A percentile compares a stretch with the other conserved stretches of the same genome.
Evolutionary conservation across 2,113 vertebrate genomes (phyloP).

Genomic region (Pomatostomus ruficeps): DNA sequence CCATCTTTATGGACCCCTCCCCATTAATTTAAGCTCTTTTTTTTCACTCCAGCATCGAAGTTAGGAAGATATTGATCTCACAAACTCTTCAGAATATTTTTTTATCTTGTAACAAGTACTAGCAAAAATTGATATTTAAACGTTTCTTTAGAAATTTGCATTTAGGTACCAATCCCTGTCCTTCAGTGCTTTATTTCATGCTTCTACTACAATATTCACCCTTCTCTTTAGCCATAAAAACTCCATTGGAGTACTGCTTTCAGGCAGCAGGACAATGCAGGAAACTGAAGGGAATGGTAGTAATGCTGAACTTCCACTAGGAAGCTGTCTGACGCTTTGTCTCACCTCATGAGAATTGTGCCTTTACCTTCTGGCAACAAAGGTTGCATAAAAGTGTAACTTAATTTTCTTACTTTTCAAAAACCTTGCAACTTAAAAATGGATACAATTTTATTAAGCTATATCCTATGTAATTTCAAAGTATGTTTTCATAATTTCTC

Average conservation of each 20-base stretch:
- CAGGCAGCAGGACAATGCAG: neutral
- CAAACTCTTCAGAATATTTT: neutral
- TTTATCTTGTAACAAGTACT: neutral
- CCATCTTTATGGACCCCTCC: no score
- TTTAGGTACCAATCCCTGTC: neutral
- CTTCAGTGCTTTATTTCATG: neutral
- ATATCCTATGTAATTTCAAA: neutral
- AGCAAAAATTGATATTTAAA: neutral
- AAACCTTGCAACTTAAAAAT: neutral
- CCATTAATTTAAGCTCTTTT: slow-evolving; percentile 1
- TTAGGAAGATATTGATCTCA: neutral
- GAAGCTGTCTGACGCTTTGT: neutral
- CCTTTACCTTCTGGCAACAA: neutral
- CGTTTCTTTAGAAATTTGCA: neutral
- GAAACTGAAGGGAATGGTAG: neutral
- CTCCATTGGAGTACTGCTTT: neutral
- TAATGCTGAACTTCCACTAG: neutral
- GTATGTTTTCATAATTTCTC: neutral
- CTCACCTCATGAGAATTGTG: neutral
- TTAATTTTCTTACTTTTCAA: neutral
- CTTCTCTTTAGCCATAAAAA: neutral
- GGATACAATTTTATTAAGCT: neutral
- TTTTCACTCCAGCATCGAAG: neutral
- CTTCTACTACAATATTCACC: neutral
- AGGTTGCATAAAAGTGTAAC: neutral